Conservation (phyloP, 2,113 vertebrate genomes). For the Burhinus oedicnemus region DNA sequence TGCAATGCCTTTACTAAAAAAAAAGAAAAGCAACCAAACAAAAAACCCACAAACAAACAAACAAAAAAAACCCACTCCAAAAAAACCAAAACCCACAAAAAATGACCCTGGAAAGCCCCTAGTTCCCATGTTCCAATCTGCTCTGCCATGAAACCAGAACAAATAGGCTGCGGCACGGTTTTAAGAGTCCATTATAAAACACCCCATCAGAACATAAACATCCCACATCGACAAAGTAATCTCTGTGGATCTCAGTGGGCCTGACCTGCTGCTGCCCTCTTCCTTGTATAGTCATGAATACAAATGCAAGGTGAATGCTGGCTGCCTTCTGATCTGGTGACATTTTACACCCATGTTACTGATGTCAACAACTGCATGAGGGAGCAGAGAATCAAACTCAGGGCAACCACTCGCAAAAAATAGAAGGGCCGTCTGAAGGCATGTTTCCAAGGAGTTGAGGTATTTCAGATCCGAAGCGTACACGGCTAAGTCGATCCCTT, state of each 20-base stretch:
- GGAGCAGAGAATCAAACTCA: constrained; percentile 37
- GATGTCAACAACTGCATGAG: constrained; percentile 60
- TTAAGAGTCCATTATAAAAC: constrained; percentile 61
- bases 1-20: neutral
- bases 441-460: neutral
- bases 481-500: neutral
- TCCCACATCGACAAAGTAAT: constrained; percentile 58
- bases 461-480: constrained; percentile 18
- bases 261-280: too few species aligned
- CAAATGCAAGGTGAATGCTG: constrained; percentile 59
- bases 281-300: constrained; percentile 54
- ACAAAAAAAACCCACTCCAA: too few species aligned
- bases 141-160: constrained; percentile 11
- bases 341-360: constrained; percentile 53
- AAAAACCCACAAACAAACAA: too few species aligned
- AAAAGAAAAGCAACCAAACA: too few species aligned
- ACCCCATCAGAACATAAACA: constrained; percentile 59
- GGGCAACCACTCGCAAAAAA: constrained; percentile 28
- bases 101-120: neutral
- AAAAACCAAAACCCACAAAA: neutral
- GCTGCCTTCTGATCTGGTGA: constrained; percentile 50
- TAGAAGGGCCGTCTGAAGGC: neutral
- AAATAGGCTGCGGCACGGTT: neutral
- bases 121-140: neutral
- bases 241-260: neutral